A percentile compares a stretch with the other conserved stretches of the same genome.
phyloP scores from a whole-genome alignment of 1,140 invertebrate species.

The Tetramorium simillimum region DNA sequence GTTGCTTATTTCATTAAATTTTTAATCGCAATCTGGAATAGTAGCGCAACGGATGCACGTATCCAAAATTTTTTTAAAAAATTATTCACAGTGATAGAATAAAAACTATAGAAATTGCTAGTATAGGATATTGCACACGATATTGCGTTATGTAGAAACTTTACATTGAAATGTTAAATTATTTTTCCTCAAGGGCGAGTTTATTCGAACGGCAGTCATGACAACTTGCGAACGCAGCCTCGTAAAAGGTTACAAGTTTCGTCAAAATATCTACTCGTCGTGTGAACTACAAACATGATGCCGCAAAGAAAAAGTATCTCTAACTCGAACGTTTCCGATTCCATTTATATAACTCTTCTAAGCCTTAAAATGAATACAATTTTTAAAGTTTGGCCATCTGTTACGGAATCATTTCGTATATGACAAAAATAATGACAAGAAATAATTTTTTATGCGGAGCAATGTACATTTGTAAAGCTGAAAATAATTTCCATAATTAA shows the following conservation, averaged over 20 bases:
- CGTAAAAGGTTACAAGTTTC: constrained; percentile 30
- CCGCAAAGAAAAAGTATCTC: neutral
- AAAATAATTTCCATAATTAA: neutral
- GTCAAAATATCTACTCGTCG: neutral
- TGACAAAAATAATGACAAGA: neutral
- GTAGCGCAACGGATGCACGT: neutral
- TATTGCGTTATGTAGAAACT: neutral
- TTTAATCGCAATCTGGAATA: neutral
- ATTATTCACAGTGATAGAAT: neutral
- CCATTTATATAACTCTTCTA: neutral
- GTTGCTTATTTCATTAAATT: neutral
- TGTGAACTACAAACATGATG: neutral
- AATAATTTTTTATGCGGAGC: neutral
- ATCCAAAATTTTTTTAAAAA: neutral
- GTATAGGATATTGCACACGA: neutral
- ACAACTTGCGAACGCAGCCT: neutral
- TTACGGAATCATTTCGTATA: neutral
- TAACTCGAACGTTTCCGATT: neutral
- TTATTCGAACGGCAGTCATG: neutral
- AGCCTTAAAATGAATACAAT: neutral
- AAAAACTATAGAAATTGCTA: neutral
- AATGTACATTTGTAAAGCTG: neutral
- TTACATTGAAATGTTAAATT: constrained; percentile 16
- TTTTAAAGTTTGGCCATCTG: neutral
- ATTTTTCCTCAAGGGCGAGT: neutral